A percentile compares a stretch with the other conserved stretches of the same genome.
phyloP scores from a whole-genome alignment of 2,888 invertebrate species.

The Pollenia amentaria region DNA sequence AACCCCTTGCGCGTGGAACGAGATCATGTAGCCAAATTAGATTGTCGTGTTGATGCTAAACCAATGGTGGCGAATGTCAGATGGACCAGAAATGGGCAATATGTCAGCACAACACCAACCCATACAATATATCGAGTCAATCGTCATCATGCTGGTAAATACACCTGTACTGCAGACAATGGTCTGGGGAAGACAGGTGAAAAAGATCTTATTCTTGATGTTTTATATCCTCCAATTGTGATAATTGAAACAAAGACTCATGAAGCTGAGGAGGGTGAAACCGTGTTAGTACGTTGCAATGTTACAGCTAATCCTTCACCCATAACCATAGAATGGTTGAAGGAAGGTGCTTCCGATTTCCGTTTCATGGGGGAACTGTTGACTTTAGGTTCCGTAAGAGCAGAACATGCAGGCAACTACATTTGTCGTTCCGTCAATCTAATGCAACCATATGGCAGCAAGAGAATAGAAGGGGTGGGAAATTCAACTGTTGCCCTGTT shows the following conservation, averaged over 20 bases:
- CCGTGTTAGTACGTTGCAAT: slow-evolving; percentile 93
- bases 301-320: slow-evolving; percentile 94
- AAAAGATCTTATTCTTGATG: slow-evolving; percentile 92
- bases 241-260: slow-evolving; percentile 92
- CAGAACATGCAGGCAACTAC: slow-evolving; percentile 95
- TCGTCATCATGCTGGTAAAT: slow-evolving; percentile 94
- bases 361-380: slow-evolving; percentile 91
- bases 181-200: slow-evolving; percentile 92
- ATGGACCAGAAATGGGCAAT: slow-evolving; percentile 94
- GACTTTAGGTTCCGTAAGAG: slow-evolving; percentile 90
- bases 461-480: slow-evolving; percentile 90
- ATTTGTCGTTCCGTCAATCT: slow-evolving; percentile 94
- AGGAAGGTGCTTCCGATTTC: slow-evolving; percentile 94
- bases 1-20: slow-evolving; percentile 95
- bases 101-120: slow-evolving; percentile 91
- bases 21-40: slow-evolving; percentile 92
- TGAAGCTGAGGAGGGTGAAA: slow-evolving; percentile 94
- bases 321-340: slow-evolving; percentile 93
- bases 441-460: slow-evolving; percentile 89
- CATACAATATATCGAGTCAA: slow-evolving; percentile 92
- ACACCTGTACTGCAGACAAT: slow-evolving; percentile 95
- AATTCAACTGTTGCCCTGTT: slow-evolving; percentile 93
- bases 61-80: slow-evolving; percentile 92
- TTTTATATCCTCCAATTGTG: slow-evolving; percentile 93
- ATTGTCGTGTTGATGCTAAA: slow-evolving; percentile 96